Evolutionary conservation across 1,140 invertebrate genomes (phyloP), one percentile per base, ranked within the genome.

Genomic region (Condylostylus longicornis): DNA sequence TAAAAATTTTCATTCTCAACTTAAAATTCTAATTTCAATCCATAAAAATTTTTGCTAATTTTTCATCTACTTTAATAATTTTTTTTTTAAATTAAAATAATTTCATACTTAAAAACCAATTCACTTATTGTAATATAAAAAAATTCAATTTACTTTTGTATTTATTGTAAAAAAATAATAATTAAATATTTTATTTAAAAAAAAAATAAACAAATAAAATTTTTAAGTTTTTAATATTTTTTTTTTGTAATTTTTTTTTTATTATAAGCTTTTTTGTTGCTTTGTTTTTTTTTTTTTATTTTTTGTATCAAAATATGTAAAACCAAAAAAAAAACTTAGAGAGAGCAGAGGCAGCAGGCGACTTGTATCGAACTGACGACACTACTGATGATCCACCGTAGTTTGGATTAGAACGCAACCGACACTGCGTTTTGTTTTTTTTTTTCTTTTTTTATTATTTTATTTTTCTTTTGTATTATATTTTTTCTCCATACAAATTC

Each of bases 301-400:
- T 27, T 27, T 27, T 27, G 25, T 27, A n/a, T 13, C 10, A 27
- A 27, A 27, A 27, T 4, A 3, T 27, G 10, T 10, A 9, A 14
- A 32, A 32, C 30, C 30, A 15, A 32, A 32, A 32, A 32, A 14
- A 15, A 27, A n/a, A 27, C 14, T 27, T 27, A 9, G n/a, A 32
- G 30, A 32, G 30, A 32, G 30, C 30, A 32, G n/a, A n/a, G 30
- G 30, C 30, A 32, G 30, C 30, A 32, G n/a, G 30, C 30, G 30
- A 32, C 30, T 32, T 32, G 30, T 32, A 32, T 32, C 30, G 30
- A 32, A 32, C 30, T 32, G 30, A 32, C 30, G 30, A 32, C 30
- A 32, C 30, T 32, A 32, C 30, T 32, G 30, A 32, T 15, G 30
- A 14, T 32, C 30, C 30, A 27, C 10, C 25, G 25, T 27, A 10